phyloP scores from a whole-genome alignment of 2,888 invertebrate species.

The Apodemia hepburni region DNA sequence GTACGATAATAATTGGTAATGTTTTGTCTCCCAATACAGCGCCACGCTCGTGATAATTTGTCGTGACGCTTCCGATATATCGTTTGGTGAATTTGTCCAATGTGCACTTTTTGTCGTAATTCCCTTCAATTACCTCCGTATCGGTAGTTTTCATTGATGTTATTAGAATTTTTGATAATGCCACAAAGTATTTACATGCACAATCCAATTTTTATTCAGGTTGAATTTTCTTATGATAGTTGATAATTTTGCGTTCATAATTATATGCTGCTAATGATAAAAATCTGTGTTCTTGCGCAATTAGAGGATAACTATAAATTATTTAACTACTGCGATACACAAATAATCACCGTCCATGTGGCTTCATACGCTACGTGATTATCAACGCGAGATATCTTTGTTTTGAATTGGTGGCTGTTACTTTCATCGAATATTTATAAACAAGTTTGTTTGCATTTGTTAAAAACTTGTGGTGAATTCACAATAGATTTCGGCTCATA shows the following conservation, averaged over 20 bases:
- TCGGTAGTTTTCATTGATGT: constrained; percentile 33
- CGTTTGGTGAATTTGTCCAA: constrained; percentile 27
- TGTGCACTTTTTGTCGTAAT: constrained; percentile 32
- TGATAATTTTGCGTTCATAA: neutral
- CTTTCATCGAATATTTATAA: too few species aligned
- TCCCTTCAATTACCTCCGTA: constrained; percentile 25
- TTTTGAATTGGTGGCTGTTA: too few species aligned
- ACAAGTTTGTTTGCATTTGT: too few species aligned
- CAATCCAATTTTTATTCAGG: constrained; percentile 26
- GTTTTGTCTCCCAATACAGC: constrained; percentile 43
- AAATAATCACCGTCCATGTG: too few species aligned
- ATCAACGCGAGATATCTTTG: too few species aligned
- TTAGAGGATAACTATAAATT: neutral
- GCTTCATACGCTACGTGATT: too few species aligned
- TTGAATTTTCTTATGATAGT: constrained; percentile 14
- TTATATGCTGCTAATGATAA: neutral
- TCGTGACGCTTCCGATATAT: constrained; percentile 38
- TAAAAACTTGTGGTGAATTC: too few species aligned
- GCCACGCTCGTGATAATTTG: constrained; percentile 41
- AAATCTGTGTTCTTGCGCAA: neutral
- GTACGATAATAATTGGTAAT: constrained; percentile 24
- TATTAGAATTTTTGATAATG: constrained; percentile 27
- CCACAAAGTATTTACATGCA: constrained; percentile 27
- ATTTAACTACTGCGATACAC: neutral
- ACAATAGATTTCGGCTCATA: too few species aligned